Conservation (phyloP, 2,888 invertebrate genomes). For the Drosophila rellima region DNA sequence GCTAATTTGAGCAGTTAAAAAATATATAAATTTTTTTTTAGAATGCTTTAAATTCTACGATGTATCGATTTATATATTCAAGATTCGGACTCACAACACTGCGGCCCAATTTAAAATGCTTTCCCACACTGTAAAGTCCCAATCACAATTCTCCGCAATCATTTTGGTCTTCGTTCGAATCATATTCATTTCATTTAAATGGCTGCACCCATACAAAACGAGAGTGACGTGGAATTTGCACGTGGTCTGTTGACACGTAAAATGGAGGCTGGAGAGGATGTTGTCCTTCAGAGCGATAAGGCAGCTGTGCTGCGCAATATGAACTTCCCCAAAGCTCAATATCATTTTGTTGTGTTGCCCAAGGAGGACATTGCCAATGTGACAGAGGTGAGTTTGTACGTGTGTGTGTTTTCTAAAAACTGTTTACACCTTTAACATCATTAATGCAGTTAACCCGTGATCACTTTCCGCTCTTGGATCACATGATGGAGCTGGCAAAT, state of each 20-base stretch:
- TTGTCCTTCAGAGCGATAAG: slow-evolving; percentile 39
- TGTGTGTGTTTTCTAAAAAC: too few relatives aligned
- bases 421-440: not conserved
- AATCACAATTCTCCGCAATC: not conserved
- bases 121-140: slow-evolving; percentile 1
- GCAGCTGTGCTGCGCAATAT: slow-evolving; percentile 39
- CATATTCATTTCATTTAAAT: not conserved
- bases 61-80: not conserved
- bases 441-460: slow-evolving; percentile 48
- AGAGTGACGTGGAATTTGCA: not conserved
- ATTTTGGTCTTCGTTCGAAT: not conserved
- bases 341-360: slow-evolving; percentile 43
- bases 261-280: slow-evolving; percentile 18
- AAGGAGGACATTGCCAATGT: slow-evolving; percentile 33
- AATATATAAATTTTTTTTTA: not conserved
- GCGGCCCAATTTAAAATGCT: not conserved
- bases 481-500: slow-evolving; percentile 62
- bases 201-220: not conserved
- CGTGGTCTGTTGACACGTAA: slow-evolving; percentile 28
- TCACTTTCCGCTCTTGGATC: slow-evolving; percentile 58
- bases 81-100: not conserved
- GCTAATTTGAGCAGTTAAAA: not conserved
- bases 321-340: slow-evolving; percentile 26
- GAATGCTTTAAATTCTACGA: not conserved
- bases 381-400: slow-evolving; percentile 1